Evolutionary conservation across 2,888 invertebrate genomes (phyloP), one percentile per base, ranked within the genome.

Genomic region (Plagodis dolabraria): DNA sequence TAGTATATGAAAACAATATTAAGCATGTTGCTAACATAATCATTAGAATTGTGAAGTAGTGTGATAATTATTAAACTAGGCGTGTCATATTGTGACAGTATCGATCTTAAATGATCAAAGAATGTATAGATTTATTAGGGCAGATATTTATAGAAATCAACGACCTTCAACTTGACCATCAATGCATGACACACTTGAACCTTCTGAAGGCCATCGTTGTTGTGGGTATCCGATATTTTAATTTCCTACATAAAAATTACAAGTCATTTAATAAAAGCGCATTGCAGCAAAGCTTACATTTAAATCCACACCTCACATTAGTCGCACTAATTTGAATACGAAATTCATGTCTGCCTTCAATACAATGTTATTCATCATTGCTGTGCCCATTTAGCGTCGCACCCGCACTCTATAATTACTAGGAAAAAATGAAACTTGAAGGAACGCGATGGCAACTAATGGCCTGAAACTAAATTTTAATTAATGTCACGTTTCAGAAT

Each of bases 381-480:
- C 82, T 72, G 71, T 84, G 79, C 83, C 88, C 89, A 91, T 92
- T 92, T 92, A 90, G 81, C 85, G 86, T 83, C 83, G 83, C 91
- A 81, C 91, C 87, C 81, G 79, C 75, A 72, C 83, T 83, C 84
- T 89, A 81, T 92, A 92, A 92, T 92, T 92, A 92, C 86, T 83
- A 74, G 80, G 81, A 85, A 91, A 89, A 90, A 90, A 89, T 84
- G 83, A 79, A 89, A 90, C 86, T 87, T 84, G 79, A 91, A 90
- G 90, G 87, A 92, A 92, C 91, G 89, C 91, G 88, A 90, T 83
- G 85, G 83, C 83, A 78, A 89, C 91, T 91, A 92, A 92, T 91
- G 92, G 91, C 75, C 91, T 91, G 90, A 90, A 92, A 90, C 92
- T 92, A 93, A 92, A 93, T 92, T 93, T 93, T 93, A 93, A 93